Evolutionary conservation across 2,888 invertebrate species (phyloP).

Genomic region (Schizaphis graminum): DNA sequence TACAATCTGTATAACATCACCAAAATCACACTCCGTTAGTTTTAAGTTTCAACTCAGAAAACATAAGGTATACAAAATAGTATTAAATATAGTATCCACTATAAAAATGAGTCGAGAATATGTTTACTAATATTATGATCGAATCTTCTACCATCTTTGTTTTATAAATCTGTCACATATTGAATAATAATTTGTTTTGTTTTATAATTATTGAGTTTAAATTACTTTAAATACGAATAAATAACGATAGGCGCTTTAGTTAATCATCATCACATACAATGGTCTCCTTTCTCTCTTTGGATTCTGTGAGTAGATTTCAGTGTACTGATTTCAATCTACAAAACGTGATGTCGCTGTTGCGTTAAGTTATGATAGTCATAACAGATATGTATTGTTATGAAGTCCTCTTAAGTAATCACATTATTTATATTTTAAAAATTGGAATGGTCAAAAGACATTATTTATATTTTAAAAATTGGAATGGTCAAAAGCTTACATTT

Average conservation of each 20-base stretch:
- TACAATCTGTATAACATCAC: not conserved
- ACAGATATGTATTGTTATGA: not conserved
- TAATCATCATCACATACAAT: not conserved
- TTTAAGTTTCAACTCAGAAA: not conserved
- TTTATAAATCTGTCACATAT: not conserved
- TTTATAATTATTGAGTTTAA: not conserved
- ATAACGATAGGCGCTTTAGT: not conserved
- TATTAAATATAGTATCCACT: not conserved
- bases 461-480: not conserved
- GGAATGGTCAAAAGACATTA: not conserved
- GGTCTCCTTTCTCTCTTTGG: not conserved
- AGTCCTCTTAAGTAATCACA: not conserved
- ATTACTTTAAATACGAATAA: not conserved
- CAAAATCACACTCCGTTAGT: not conserved
- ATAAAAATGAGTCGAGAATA: not conserved
- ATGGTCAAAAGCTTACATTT: not conserved
- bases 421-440: not conserved
- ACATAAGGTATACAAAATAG: not conserved
- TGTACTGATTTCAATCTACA: not conserved
- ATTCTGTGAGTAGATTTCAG: not conserved
- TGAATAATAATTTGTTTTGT: not conserved
- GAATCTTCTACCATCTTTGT: not conserved
- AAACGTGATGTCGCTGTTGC: not conserved
- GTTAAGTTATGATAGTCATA: not conserved
- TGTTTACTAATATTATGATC: not conserved